Evolutionary conservation across 1,140 invertebrate species (phyloP), one percentile per base, ranked within the genome.

Genomic region (Tetramorium alpestre): DNA sequence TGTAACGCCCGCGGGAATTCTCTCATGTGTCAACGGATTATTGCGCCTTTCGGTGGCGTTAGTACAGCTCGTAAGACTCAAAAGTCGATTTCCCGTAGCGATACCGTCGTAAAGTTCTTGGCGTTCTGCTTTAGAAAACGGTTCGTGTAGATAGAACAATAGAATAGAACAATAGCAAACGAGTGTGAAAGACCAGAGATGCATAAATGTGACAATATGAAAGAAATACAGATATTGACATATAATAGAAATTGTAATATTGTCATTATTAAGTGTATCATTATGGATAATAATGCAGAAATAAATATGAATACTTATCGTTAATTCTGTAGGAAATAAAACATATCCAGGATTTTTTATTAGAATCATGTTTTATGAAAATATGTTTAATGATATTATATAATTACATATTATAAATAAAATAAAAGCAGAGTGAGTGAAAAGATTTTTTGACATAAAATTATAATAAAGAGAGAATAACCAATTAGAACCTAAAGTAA

Each of bases 1-100:
- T 78, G 76, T 78, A 33, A 33, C 18, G 76, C 28, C n/a, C 76
- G 58, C 76, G 76, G 76, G 76, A 78, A 78, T 49, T 78, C 41
- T 65, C 58, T 49, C 76, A 78, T 49, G 25, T 78, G 44, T 33
- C 76, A 65, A 8, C 76, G 41, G 58, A 78, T 78, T 65, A 65
- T 78, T 78, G 58, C 60, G 41, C 28, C 11, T 78, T 78, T 65
- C 60, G 41, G 44, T 47, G 18, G 25, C 58, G 25, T 78, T 60
- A 65, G 41, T 58, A 44, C 11, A 41, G 7, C 38, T 76, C 38
- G 22, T 41, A 77, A 10, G 22, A 77, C 8, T 28, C 10, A 3
- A 47, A 64, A 62, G 10, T 64, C 56, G 56, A 77, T 77, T 64
- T 3, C 38, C n/a, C 25, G 18, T 18, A 64, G 16, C 38, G 75